Evolutionary conservation across 2,888 invertebrate species (phyloP), one percentile per base, ranked within the genome.

Genomic region (Matsumyia berberina): DNA sequence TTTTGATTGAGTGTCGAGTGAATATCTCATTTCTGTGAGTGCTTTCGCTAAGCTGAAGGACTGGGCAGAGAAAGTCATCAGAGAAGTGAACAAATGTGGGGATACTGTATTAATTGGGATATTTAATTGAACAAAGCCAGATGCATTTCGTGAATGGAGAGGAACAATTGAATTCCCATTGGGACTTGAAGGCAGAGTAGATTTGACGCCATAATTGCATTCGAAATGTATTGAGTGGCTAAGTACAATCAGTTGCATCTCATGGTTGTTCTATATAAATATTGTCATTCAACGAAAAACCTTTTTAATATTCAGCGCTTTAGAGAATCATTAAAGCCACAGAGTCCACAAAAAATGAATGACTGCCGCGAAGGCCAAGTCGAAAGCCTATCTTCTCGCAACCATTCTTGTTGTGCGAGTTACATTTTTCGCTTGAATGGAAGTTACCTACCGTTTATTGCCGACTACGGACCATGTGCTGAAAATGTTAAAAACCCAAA

Each of bases 1-100:
- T 46, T 58, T 58, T 7, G 37, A 51, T 37, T 11, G 17, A 62
- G 17, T 57, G 17, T 31, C 7, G 12, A 58, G 15, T 51, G 60
- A 62, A 42, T 31, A 29, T 69, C 58, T 81, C 76, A 81, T 69
- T 76, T 76, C 17, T 49, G 5, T 69, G 33, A 81, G 81, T 81
- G 76, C 76, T 76, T 73, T 44, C 6, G 39, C 9, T 60, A 31
- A 15, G 31, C n/a, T 17, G 12, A 19, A 12, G 4, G 24, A 37
- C 57, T 57, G 51, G 15, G 58, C 7, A 62, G 17, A 12, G 8
- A 31, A 39, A 66, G 39, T 15, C 57, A 78, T 62, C 35, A 19
- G 7, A 42, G 15, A 69, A 42, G 17, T 57, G 44, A 55, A 29
- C 1, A 51, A 6, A 29, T 1, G 12, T 15, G 3, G 6, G n/a